phyloP scores from a whole-genome alignment of 2,888 invertebrate species.

The Andricus quercusramuli region DNA sequence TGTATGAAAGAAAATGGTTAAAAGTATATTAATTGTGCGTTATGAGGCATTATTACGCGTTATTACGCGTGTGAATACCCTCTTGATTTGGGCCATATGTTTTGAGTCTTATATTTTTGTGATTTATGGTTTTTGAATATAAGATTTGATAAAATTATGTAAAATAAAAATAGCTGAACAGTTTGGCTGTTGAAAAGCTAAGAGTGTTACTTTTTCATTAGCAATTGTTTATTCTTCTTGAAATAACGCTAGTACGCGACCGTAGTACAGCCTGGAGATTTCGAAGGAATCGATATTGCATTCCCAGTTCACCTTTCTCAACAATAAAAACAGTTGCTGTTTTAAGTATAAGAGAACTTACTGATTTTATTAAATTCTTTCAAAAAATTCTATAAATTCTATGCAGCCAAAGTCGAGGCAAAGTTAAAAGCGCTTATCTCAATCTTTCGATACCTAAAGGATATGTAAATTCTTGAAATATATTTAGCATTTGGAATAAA shows the following conservation, averaged over 20 bases:
- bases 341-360: background rate
- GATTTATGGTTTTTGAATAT: no score
- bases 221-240: background rate
- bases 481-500: background rate
- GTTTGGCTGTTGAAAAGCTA: background rate
- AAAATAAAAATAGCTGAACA: background rate
- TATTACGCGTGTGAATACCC: no score
- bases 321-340: background rate
- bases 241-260: background rate
- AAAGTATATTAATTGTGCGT: no score
- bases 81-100: no score
- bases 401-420: background rate
- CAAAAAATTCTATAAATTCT: background rate
- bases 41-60: no score
- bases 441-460: background rate
- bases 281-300: conserved; percentile 1
- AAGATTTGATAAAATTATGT: background rate
- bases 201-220: conserved; percentile 18
- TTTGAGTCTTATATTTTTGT: no score
- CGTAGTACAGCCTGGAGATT: background rate
- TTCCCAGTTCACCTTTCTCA: background rate
- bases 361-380: background rate
- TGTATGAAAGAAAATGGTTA: no score
- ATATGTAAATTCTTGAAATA: background rate
- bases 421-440: background rate